Base-by-base conservation (phyloP, 2,113 vertebrate species). In the Hyaena hyaena region DNA sequence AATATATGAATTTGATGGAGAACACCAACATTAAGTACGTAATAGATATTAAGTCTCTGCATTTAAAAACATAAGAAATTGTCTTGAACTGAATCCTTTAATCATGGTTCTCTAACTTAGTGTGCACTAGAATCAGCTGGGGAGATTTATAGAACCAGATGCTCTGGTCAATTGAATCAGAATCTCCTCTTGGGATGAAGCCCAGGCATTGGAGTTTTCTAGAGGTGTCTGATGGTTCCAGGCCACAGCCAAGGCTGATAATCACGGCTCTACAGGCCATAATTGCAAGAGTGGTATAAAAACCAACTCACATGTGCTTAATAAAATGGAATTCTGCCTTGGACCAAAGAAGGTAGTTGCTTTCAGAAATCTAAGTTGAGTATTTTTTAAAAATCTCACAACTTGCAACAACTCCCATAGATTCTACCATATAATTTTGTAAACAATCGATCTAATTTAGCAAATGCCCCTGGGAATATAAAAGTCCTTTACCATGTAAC, bases 371-470 rank as follows among this genome's bases (percentile, higher is more conserved):
- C 33, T 61, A 17, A 4, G 43, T 14, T 77, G 35, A 90, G 43
- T 58, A 23, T 92, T 97, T 95, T 74, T 87, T 96, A 98, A 98
- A 97, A 97, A 93, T 63, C 35, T 85, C 92, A 97, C 76, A 93
- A 12, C 26, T 98, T 97, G 82, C 94, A 98, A 91, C 90, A 98
- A 63, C 97, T 98, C 95, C 97, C 97, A 95, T 96, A 96, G 96
- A 97, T 93, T 97, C 96, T 93, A 96, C 90, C 95, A 93, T 96
- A 88, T 96, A 95, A 97, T 95, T 98, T 97, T 97, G 77, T 93
- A 97, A 98, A 97, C 53, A 89, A 94, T 97, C 35, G 93, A 98
- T 96, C 97, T 95, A 97, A 97, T 97, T 98, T 97, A 97, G 95
- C 88, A 98, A 97, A 96, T 96, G 95, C 90, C 87, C 96, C 91